Evolutionary conservation across 1,140 invertebrate genomes (phyloP).

Genomic region (Drosophila eugracilis): DNA sequence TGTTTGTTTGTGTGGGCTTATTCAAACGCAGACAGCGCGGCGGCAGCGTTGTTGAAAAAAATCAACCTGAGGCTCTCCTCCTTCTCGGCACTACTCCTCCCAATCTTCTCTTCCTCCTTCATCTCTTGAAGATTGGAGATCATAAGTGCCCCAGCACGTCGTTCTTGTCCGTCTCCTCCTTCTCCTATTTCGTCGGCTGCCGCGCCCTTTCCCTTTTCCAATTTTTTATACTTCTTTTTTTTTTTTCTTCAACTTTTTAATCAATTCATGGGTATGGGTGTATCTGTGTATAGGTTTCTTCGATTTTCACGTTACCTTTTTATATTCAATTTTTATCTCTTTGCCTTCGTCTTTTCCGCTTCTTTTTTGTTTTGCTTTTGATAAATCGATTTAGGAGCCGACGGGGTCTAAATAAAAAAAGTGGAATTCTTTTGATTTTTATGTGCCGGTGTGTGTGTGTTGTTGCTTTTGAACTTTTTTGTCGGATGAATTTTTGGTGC

Average conservation of each 20-base stretch:
- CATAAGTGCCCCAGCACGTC: slow-evolving; percentile 53
- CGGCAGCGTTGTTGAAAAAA: slow-evolving; percentile 57
- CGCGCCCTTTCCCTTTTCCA: slow-evolving; percentile 42
- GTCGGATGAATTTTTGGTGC: slow-evolving; percentile 36
- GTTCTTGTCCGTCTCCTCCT: slow-evolving; percentile 22
- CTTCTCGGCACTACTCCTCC: not conserved
- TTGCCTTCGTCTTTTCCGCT: slow-evolving; percentile 78
- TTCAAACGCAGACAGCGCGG: slow-evolving; percentile 81
- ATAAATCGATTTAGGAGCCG: slow-evolving; percentile 83
- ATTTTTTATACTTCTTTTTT: slow-evolving; percentile 51
- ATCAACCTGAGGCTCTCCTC: slow-evolving; percentile 22
- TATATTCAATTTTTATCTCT: slow-evolving; percentile 80
- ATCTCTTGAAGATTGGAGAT: slow-evolving; percentile 31
- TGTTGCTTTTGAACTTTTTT: slow-evolving; percentile 58
- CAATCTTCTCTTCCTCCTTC: not conserved
- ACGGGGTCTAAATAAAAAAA: slow-evolving; percentile 71
- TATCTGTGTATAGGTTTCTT: slow-evolving; percentile 76
- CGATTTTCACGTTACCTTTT: slow-evolving; percentile 81
- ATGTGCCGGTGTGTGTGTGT: slow-evolving; percentile 16
- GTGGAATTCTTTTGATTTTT: slow-evolving; percentile 82
- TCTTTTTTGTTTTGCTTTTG: slow-evolving; percentile 69
- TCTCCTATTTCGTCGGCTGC: slow-evolving; percentile 16
- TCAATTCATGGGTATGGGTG: slow-evolving; percentile 69
- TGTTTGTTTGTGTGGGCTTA: slow-evolving; percentile 67
- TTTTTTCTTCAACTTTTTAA: slow-evolving; percentile 74